Base-by-base conservation (phyloP, 2,797 vertebrate species). In the Simalia tracyae region DNA sequence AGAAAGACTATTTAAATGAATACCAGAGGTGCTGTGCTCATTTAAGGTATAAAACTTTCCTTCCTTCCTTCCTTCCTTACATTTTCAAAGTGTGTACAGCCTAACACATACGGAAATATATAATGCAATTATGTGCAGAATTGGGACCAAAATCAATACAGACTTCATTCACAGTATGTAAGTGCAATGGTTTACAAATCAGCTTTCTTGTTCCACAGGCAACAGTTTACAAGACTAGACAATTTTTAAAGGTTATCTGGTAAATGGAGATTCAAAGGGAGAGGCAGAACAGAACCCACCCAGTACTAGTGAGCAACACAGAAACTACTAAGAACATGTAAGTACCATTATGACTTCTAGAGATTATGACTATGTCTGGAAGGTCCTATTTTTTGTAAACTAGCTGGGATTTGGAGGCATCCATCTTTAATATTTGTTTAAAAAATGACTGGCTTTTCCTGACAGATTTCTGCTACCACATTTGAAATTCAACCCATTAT, bases 131-230 rank as follows among this genome's bases (percentile, higher is more conserved):
- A 24, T 91, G 92, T 85, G 57, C 92, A 93, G 93, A 93, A 87
- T 90, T 92, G 84, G 94, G 90, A 93, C 91, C 68, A 86, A 94
- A 89, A 59, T 93, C 81, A 96, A 89, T 87, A 96, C 94, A 96
- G 94, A 95, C 89, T 95, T 95, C 95, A 96, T 96, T 96, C 95
- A 95, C 92, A 92, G 6, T 57, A 89, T 93, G 94, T 90, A 87
- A 93, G 84, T 88, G 72, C 93, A 92, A 76, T 94, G 91, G 86
- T 89, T 91, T 89, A 42, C 93, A 87, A 93, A 86, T 90, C 84
- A 94, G 91, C 84, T 95, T 61, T 90, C 93, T 91, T 89, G 92
- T 66, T 95, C 86, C 93, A 87, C 92, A 94, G 64, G 89, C 61
- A 95, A 90, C 93, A 22, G 28, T 15, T 84, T 87, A 57, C 92